Evolutionary conservation across 2,888 invertebrate species (phyloP).

Genomic region (Limnephilus rhombicus): DNA sequence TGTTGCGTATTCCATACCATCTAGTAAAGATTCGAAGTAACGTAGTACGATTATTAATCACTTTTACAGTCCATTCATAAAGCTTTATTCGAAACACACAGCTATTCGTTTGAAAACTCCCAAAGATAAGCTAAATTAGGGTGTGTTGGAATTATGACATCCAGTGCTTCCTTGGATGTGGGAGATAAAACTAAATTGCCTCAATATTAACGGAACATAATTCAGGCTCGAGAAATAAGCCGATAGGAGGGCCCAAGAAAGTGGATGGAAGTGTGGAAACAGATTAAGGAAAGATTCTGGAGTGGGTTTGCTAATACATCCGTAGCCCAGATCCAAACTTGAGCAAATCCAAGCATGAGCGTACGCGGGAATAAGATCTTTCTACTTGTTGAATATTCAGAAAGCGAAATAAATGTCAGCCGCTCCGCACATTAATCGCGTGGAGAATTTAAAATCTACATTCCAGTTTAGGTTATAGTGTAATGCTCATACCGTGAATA

Average conservation of each 20-base stretch:
- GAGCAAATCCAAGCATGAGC: background rate
- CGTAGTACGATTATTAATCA: constrained; percentile 24
- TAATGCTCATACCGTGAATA: background rate
- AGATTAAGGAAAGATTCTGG: constrained; percentile 25
- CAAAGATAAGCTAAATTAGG: constrained; percentile 50
- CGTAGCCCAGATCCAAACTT: background rate
- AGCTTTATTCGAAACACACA: constrained; percentile 8
- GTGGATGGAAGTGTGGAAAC: constrained; percentile 34
- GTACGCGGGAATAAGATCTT: background rate
- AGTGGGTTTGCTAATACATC: constrained; percentile 15
- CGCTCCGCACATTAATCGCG: constrained; percentile 14
- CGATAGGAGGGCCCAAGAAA: constrained; percentile 28
- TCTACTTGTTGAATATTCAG: constrained; percentile 44
- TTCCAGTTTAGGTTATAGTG: background rate
- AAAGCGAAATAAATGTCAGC: constrained; percentile 23
- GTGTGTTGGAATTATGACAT: constrained; percentile 48
- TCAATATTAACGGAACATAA: constrained; percentile 41
- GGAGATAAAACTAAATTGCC: constrained; percentile 40
- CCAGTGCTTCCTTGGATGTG: background rate
- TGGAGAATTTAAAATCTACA: constrained; percentile 24
- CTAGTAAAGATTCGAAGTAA: background rate
- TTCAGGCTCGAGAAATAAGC: constrained; percentile 29
- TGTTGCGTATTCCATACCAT: background rate
- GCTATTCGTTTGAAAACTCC: constrained; percentile 10
- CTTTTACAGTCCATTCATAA: constrained; percentile 5